Evolutionary conservation across 2,797 vertebrate genomes (phyloP), one percentile per base, ranked within the genome.

Genomic region (Trematomus bernacchii): DNA sequence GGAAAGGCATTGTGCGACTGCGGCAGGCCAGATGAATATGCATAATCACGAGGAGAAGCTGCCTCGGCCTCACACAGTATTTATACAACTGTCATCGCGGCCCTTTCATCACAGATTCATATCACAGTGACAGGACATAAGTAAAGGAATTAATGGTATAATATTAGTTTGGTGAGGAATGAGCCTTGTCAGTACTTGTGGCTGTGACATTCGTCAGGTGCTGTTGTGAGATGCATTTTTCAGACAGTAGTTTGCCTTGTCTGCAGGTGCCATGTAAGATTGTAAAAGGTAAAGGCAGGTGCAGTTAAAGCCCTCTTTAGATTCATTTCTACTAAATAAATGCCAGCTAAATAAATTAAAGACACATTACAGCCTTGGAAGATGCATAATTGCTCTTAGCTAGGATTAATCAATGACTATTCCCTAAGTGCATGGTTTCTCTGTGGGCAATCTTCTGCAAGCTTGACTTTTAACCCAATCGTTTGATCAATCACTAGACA

Each of bases 1-100:
- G 80, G 78, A 67, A 84, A 80, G 73, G 71, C 77, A 70, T 81
- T 82, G 77, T 85, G 77, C 15, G 64, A 79, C 77, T 57, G 70
- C 53, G 6, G 62, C 63, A 46, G 82, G 70, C 64, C 48, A 65
- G 69, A 85, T 87, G 79, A 90, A 91, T 92, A 86, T 89, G 80
- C 84, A 87, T 88, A 80, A 90, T 82, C 80, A 76, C 12, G 40
- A 67, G 78, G 68, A 67, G 77, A 83, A 73, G 82, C 75, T 48
- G 62, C 53, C 47, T 80, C 9, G 4, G 71, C 74, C 80, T 90
- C 77, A 48, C 64, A 80, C 61, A 75, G 82, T 87, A 75, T 86
- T 87, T 83, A 86, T 88, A 74, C 14, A 27, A 37, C 76, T 85
- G 80, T 77, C 79, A 73, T 64, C 15, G 1, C 11, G 47, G 71